Percentiles rank a stretch among this genome's conserved stretches.
Conservation (phyloP, 2,113 vertebrate species). For the Hystrix cristata region DNA sequence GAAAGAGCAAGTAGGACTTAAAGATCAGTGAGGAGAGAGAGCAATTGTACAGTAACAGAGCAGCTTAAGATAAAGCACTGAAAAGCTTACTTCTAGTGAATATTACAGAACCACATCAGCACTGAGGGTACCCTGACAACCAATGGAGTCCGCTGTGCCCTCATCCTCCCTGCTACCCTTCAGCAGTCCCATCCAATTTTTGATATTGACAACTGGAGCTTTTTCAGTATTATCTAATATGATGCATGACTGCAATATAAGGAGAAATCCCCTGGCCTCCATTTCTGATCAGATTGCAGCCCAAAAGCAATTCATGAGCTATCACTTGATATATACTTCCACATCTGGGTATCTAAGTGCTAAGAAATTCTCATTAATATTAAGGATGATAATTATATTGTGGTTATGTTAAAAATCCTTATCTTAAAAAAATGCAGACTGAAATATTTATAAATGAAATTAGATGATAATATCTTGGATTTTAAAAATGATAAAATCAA, state of each 20-base stretch:
- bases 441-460: constrained; percentile 45
- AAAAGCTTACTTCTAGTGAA: background rate
- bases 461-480: constrained; percentile 17
- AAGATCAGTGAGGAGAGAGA: background rate
- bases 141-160: accelerated
- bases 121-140: background rate
- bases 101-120: background rate
- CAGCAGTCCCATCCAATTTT: background rate
- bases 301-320: background rate
- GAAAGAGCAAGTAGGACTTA: background rate
- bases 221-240: background rate
- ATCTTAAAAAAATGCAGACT: background rate
- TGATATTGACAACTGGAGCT: background rate
- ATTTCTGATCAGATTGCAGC: background rate
- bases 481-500: background rate
- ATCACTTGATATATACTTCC: background rate
- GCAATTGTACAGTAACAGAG: background rate
- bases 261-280: background rate
- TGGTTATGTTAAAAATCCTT: background rate
- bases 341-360: background rate
- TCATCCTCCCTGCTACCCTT: background rate
- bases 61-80: background rate
- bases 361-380: background rate
- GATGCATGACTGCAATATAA: background rate
- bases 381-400: background rate